Evolutionary conservation across 2,797 vertebrate species (phyloP).

Genomic region (Microctenopoma stevenorrisi): DNA sequence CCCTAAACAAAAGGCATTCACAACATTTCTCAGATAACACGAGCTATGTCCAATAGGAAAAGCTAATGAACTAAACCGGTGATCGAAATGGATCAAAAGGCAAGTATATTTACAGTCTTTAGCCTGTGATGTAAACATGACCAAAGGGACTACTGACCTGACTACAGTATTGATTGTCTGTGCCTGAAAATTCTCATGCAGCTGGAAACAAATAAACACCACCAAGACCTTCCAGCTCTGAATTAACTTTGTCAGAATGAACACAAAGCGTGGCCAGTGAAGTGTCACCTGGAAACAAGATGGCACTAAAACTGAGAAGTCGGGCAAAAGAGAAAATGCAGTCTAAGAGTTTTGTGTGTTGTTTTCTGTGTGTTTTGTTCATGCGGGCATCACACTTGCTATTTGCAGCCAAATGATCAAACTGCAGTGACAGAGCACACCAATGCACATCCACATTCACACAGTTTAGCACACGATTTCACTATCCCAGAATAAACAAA

Average conservation of each 20-base stretch:
- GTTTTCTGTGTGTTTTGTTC: conserved; percentile 2
- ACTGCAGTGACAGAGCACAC: conserved; percentile 17
- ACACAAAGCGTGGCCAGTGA: background rate
- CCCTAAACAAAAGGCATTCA: conserved; percentile 2
- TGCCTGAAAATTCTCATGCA: conserved; percentile 28
- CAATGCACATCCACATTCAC: conserved; percentile 29
- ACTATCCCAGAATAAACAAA: background rate
- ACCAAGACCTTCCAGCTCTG: conserved; percentile 1
- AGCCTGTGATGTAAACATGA: conserved; percentile 36
- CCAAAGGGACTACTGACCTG: conserved; percentile 25
- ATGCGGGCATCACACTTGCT: background rate
- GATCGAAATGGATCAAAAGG: background rate
- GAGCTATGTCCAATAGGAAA: background rate
- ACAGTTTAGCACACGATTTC: conserved; percentile 5
- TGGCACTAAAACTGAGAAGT: background rate
- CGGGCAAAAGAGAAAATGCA: background rate
- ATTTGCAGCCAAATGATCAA: conserved; percentile 22
- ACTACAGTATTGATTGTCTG: conserved; percentile 37
- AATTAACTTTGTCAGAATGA: conserved; percentile 16
- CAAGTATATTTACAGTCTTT: conserved; percentile 15
- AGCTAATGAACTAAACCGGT: background rate
- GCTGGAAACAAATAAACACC: conserved; percentile 34
- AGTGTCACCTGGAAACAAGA: conserved; percentile 9
- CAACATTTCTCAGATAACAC: background rate
- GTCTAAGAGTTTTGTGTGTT: conserved; percentile 10